Percentiles rank a stretch among this genome's conserved stretches.
Evolutionary conservation across 2,113 vertebrate species (phyloP).

Genomic region (Ictalurus punctatus): DNA sequence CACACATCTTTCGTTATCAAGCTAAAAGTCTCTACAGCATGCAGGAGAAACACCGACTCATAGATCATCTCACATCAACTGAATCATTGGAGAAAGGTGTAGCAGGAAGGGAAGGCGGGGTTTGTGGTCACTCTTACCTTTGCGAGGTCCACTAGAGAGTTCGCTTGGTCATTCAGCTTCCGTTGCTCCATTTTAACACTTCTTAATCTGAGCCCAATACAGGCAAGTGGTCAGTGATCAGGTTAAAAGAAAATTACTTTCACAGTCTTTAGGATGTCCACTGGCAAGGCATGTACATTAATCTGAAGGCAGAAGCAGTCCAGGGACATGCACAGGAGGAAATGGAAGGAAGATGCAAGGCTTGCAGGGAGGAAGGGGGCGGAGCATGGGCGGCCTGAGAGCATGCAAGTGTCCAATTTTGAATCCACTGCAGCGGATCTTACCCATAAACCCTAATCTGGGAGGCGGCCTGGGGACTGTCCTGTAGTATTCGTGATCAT

Average conservation of each 20-base stretch:
- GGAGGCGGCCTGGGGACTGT: too few species aligned
- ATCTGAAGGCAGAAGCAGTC: constrained; percentile 67
- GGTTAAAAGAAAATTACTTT: constrained; percentile 7
- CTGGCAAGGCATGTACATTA: constrained; percentile 84
- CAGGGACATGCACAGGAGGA: constrained; percentile 74
- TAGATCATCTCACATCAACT: constrained; percentile 1
- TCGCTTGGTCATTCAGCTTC: constrained; percentile 99
- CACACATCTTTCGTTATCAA: constrained; percentile 45
- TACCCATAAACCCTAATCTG: constrained; percentile 1
- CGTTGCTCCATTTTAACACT: constrained; percentile 99
- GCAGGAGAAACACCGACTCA: constrained; percentile 54
- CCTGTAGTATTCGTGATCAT: neutral
- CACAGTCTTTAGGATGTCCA: constrained; percentile 61
- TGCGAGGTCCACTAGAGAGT: constrained; percentile 98
- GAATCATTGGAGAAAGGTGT: neutral
- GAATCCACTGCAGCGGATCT: neutral
- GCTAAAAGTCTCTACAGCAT: constrained; percentile 46
- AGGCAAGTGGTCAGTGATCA: constrained; percentile 65
- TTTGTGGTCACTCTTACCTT: constrained; percentile 82
- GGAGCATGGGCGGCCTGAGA: constrained; percentile 65
- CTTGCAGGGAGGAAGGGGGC: constrained; percentile 55
- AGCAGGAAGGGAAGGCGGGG: neutral
- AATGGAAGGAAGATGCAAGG: constrained; percentile 71
- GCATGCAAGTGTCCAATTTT: constrained; percentile 72
- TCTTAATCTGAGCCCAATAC: constrained; percentile 90